A percentile compares a stretch with the other conserved stretches of the same genome.
These are phyloP conservation scores for Caiman crocodilus DNA, from an alignment of 2,797 vertebrate genomes.

Conservation along the genomic window DNA sequence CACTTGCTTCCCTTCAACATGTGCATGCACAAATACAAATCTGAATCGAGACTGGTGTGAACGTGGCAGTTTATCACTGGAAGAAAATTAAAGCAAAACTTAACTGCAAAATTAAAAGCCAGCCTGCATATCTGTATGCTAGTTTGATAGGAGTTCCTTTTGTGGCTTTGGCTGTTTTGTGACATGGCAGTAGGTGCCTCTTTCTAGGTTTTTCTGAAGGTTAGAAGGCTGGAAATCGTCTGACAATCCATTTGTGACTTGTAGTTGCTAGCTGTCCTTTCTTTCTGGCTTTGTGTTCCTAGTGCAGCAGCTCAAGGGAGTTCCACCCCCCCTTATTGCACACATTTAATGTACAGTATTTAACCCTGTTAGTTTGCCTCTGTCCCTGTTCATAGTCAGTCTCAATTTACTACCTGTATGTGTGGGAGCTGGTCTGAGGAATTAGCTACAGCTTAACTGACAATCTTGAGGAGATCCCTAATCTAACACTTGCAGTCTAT, in stretches of 20 bases:
- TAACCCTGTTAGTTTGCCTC: slow-evolving; percentile 47
- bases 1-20: background rate
- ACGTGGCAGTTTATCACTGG: background rate
- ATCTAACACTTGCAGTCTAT: slow-evolving; percentile 14
- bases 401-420: background rate
- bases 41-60: background rate
- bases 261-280: slow-evolving; percentile 43
- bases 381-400: accelerated
- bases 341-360: slow-evolving; percentile 8
- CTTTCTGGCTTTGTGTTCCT: slow-evolving; percentile 44
- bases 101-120: background rate
- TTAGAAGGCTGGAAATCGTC: background rate
- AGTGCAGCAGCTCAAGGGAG: background rate
- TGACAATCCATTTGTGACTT: background rate
- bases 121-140: background rate
- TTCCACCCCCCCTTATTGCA: slow-evolving; percentile 3
- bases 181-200: background rate
- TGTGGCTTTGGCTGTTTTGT: background rate
- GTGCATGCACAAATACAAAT: accelerated
- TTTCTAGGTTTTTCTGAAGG: background rate
- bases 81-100: background rate
- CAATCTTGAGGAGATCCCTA: slow-evolving; percentile 41
- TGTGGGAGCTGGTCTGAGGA: slow-evolving; percentile 33
- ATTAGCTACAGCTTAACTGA: slow-evolving; percentile 17
- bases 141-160: background rate